phyloP scores from a whole-genome alignment of 2,888 invertebrate genomes.

The Neoitamus cyanurus region DNA sequence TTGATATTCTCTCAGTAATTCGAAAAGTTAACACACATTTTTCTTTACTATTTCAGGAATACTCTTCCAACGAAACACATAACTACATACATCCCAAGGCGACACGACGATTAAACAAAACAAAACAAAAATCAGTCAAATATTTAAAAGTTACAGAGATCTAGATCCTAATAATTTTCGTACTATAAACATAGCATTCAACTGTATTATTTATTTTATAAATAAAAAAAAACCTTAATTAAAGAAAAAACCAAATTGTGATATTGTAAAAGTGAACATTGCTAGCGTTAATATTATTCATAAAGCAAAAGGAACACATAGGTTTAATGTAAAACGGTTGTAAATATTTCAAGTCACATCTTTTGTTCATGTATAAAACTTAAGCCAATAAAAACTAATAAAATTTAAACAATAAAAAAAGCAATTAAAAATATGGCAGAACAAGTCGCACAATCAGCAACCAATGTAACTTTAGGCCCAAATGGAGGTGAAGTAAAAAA shows the following conservation, averaged over 20 bases:
- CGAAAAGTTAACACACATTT: background rate
- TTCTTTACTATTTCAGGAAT: background rate
- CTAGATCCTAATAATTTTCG: background rate
- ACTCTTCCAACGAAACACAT: background rate
- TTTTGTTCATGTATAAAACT: background rate
- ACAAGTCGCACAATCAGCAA: conserved; percentile 61
- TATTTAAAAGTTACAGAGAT: background rate
- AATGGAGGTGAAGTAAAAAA: conserved; percentile 56
- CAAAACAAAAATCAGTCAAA: background rate
- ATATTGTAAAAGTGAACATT: conserved; percentile 44
- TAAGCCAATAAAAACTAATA: background rate
- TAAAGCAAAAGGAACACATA: conserved; percentile 6
- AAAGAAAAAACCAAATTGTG: conserved; percentile 26
- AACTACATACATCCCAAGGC: background rate
- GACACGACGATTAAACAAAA: background rate
- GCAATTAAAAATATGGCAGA: conserved; percentile 60
- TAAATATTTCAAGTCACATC: conserved; percentile 19
- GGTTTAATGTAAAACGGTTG: conserved; percentile 29
- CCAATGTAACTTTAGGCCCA: background rate
- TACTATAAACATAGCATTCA: background rate
- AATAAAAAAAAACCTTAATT: background rate
- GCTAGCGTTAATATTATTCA: conserved; percentile 23
- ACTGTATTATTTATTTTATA: conserved; percentile 33
- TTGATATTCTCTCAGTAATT: too few species aligned
- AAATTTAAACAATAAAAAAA: background rate